Base-by-base conservation (phyloP, 2,888 invertebrate genomes). In the Orchesellides sinensis region DNA sequence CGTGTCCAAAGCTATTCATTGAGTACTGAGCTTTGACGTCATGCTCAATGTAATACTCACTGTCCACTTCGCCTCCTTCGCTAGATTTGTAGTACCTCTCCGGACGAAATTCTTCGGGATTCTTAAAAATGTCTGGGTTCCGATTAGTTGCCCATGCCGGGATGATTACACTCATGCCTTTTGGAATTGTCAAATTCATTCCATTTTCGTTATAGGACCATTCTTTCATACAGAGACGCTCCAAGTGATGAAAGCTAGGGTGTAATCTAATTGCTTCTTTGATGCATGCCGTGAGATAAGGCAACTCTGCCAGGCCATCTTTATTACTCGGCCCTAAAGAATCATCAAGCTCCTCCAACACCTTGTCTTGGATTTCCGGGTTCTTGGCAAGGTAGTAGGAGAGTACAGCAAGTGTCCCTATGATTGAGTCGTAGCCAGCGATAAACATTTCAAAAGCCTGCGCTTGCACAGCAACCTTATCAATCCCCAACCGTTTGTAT, bases 391-490 rank as follows among this genome's bases (percentile, higher is more conserved):
- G 17, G 19, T 77, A 72, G 21, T 70, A 83, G 0, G 77, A 32
- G 1, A 83, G 70, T 8, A 66, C 19, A 5, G 56, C 27, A 1
- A 72, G 35, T 19, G 83, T 69, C n/a, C 35, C 69, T 0, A 68
- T 17, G 6, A 84, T 54, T 12, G 74, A 69, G 27, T 74, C 78
- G 29, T 69, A 84, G 1, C 82, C 84, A 5, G 84, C 84, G 17
- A 79, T 27, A 54, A 84, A 84, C 70, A 84, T 78, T 74, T 84
- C 84, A 23, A 82, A 70, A 0, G 78, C 84, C 65, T 84, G 84
- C 2, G 82, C 78, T 29, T 74, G 66, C 1, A 84, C 32, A 17
- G 65, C 65, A 5, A 45, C 47, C 52, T 69, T 70, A 0, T 73
- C 47, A 12, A 84, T 84, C 4, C 78, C 78, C 0, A 84, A 45